phyloP scores from a whole-genome alignment of 64 coral and sea anemone species.

The Montipora sp. region DNA sequence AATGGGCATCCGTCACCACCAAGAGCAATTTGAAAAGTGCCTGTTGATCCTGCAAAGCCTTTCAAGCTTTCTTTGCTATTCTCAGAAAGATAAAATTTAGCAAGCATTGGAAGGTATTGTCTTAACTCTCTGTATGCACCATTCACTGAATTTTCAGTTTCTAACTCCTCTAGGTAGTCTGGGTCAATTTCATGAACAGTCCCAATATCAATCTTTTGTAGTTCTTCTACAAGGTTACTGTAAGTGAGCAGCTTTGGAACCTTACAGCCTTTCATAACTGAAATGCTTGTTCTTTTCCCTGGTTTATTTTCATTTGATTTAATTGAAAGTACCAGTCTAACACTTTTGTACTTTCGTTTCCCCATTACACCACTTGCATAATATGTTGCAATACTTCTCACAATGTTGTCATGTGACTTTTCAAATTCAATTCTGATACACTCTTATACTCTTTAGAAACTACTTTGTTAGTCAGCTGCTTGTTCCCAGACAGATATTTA shows the following conservation, averaged over 20 bases:
- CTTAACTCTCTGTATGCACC: slow-evolving; percentile 79
- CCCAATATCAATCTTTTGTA: slow-evolving; percentile 80
- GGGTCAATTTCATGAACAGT: slow-evolving; percentile 64
- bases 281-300: slow-evolving; percentile 69
- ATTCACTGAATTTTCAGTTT: slow-evolving; percentile 61
- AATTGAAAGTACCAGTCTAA: slow-evolving; percentile 60
- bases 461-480: slow-evolving; percentile 36
- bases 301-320: slow-evolving; percentile 51
- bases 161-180: slow-evolving; percentile 46
- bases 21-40: slow-evolving; percentile 83
- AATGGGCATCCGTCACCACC: slow-evolving; percentile 87
- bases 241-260: slow-evolving; percentile 83
- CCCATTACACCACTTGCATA: slow-evolving; percentile 69
- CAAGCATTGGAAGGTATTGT: slow-evolving; percentile 70
- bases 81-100: slow-evolving; percentile 77
- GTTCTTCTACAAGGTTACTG: slow-evolving; percentile 43
- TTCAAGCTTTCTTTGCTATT: slow-evolving; percentile 67
- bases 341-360: slow-evolving; percentile 72
- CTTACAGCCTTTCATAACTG: slow-evolving; percentile 55
- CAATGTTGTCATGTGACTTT: slow-evolving; percentile 58
- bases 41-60: slow-evolving; percentile 83
- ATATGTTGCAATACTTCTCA: slow-evolving; percentile 75
- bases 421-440: slow-evolving; percentile 34
- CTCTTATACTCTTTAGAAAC: slow-evolving; percentile 57
- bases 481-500: slow-evolving; percentile 60